Conservation (phyloP, 1,140 invertebrate species). For the Lasaia peninsularis region DNA sequence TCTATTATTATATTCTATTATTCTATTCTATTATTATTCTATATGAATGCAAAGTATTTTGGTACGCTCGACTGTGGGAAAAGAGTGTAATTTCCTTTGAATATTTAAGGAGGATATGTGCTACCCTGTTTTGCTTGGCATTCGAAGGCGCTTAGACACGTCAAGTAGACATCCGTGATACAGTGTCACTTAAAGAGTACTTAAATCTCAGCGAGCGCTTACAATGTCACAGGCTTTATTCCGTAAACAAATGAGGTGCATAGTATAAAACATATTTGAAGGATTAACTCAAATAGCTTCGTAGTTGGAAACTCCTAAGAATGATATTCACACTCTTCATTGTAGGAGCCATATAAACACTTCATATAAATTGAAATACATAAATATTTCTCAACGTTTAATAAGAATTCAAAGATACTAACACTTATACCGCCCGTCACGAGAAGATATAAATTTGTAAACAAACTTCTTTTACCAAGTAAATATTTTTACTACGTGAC, state of each 20-base stretch:
- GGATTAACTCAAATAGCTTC: not conserved
- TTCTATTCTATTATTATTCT: too few relatives aligned
- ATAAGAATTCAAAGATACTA: too few relatives aligned
- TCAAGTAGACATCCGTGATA: not conserved
- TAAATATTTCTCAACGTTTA: too few relatives aligned
- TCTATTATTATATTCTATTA: too few relatives aligned
- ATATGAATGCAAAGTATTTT: not conserved
- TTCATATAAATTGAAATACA: too few relatives aligned
- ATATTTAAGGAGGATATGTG: not conserved
- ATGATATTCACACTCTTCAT: too few relatives aligned
- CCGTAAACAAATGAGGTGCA: not conserved
- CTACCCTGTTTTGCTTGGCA: not conserved
- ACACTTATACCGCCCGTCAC: too few relatives aligned
- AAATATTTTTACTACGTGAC: too few relatives aligned
- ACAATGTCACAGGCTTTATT: not conserved
- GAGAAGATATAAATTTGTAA: too few relatives aligned
- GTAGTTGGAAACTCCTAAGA: too few relatives aligned
- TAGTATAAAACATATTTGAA: not conserved
- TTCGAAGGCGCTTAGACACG: slow-evolving; percentile 3
- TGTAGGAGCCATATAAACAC: too few relatives aligned
- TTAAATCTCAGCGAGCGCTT: not conserved
- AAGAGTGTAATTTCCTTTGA: not conserved
- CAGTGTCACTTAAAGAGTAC: not conserved
- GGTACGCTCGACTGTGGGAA: not conserved
- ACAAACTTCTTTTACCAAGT: too few relatives aligned